Percentiles rank a stretch among this genome's conserved stretches.
Evolutionary conservation across 2,888 invertebrate genomes (phyloP).

Genomic region (Neuroscelio doddi): DNA sequence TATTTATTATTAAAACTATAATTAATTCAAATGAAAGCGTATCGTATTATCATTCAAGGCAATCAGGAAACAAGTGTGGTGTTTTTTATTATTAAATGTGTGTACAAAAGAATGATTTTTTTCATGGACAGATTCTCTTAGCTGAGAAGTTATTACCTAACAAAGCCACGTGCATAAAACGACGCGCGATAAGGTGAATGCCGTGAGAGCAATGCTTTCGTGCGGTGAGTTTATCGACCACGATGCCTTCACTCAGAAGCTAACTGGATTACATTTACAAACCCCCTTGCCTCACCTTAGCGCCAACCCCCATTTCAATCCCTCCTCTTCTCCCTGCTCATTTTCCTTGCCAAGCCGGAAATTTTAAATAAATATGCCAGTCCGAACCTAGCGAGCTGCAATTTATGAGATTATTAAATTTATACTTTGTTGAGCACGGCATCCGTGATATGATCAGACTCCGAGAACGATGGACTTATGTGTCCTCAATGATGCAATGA

Average conservation of each 20-base stretch:
- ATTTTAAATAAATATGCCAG: constrained; percentile 43
- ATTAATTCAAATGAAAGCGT: too few relatives aligned
- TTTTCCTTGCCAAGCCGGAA: constrained; percentile 26
- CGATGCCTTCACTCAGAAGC: constrained; percentile 51
- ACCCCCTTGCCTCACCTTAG: constrained; percentile 24
- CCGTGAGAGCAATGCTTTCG: constrained; percentile 50
- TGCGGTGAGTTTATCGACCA: constrained; percentile 53
- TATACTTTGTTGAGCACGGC: constrained; percentile 28
- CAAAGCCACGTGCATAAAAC: constrained; percentile 28
- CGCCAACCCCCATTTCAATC: constrained; percentile 19
- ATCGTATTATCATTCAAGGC: too few relatives aligned
- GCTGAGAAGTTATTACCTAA: constrained; percentile 1
- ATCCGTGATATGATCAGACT: constrained; percentile 19
- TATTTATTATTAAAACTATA: too few relatives aligned
- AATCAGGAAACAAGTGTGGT: too few relatives aligned
- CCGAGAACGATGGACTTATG: too few relatives aligned
- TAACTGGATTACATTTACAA: constrained; percentile 54
- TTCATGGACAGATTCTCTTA: too few relatives aligned
- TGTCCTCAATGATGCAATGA: too few relatives aligned
- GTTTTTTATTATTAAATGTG: too few relatives aligned
- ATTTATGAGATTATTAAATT: constrained; percentile 41
- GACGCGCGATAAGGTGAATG: constrained; percentile 46
- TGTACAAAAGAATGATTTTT: too few relatives aligned
- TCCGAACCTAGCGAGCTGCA: constrained; percentile 26
- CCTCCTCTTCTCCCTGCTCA: constrained; percentile 22